Evolutionary conservation across 2,113 vertebrate genomes (phyloP).

Genomic region (Nycticebus coucang): DNA sequence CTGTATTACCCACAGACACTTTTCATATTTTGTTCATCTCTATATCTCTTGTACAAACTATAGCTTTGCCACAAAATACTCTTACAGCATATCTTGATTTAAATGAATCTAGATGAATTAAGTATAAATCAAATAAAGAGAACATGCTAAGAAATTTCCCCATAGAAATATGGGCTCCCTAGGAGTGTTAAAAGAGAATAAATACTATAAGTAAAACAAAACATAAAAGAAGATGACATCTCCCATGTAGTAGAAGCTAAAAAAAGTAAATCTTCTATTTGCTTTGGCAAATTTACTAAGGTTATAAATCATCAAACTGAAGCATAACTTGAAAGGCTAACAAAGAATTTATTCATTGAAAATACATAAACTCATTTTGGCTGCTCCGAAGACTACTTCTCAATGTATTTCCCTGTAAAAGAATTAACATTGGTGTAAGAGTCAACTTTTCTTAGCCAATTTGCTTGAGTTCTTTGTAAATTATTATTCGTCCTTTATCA

Average conservation of each 20-base stretch:
- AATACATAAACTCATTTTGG: neutral
- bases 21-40: neutral
- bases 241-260: neutral
- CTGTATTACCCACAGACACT: neutral
- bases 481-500: too few relatives aligned
- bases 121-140: neutral
- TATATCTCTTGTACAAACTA: neutral
- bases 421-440: neutral
- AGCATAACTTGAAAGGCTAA: neutral
- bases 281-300: neutral
- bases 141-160: neutral
- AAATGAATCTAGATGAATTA: neutral
- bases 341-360: neutral
- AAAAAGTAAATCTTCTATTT: neutral
- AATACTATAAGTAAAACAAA: neutral
- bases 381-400: neutral
- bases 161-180: neutral
- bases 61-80: neutral
- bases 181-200: neutral
- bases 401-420: neutral
- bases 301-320: neutral
- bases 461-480: too few relatives aligned
- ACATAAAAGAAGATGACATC: neutral
- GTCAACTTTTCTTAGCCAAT: neutral
- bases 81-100: neutral